Evolutionary conservation across 2,113 vertebrate species (phyloP).

Genomic region (Phalacrocorax pelagicus): DNA sequence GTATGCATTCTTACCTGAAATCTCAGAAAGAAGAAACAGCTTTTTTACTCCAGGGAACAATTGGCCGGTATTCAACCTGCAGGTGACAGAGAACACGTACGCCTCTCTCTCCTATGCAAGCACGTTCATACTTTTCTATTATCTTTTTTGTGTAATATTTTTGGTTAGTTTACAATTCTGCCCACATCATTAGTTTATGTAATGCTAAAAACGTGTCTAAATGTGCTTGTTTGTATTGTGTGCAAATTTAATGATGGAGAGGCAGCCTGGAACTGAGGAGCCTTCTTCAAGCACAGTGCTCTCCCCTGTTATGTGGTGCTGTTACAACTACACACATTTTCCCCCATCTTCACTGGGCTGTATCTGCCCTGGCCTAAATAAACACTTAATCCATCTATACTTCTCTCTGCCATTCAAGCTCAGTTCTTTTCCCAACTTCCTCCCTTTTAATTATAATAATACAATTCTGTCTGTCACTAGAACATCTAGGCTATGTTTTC

Average conservation of each 20-base stretch:
- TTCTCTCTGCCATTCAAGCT: neutral
- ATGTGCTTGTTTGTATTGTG: neutral
- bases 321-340: neutral
- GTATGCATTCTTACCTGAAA: neutral
- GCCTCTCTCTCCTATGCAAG: neutral
- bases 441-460: neutral
- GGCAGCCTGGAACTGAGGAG: neutral
- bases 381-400: neutral
- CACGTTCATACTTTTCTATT: neutral
- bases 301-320: neutral
- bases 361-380: neutral
- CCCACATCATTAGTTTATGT: neutral
- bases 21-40: neutral
- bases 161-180: neutral
- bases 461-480: neutral
- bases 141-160: neutral
- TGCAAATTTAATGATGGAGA: neutral
- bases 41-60: neutral
- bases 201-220: neutral
- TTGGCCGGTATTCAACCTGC: neutral
- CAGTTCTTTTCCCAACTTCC: neutral
- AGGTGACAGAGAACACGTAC: neutral
- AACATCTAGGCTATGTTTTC: neutral
- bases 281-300: neutral
- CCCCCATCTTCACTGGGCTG: neutral